A percentile compares a stretch with the other conserved stretches of the same genome.
phyloP scores from a whole-genome alignment of 2,113 vertebrate species.

The Phaetusa simplex region DNA sequence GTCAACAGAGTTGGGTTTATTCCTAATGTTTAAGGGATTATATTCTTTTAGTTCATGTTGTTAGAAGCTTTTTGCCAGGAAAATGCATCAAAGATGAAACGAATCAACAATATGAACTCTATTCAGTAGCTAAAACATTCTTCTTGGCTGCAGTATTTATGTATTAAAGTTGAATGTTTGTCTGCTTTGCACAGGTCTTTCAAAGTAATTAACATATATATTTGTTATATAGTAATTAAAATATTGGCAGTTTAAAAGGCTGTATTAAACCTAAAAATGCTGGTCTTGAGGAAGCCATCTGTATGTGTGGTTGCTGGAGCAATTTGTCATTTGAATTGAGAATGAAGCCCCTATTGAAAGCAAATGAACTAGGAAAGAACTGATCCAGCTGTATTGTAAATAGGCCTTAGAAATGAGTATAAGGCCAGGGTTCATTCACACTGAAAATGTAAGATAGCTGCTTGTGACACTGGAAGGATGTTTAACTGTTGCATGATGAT shows the following conservation, averaged over 20 bases:
- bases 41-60: slow-evolving; percentile 4
- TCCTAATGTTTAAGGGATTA: slow-evolving; percentile 41
- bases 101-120: neutral
- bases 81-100: neutral
- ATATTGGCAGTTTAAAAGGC: neutral
- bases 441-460: neutral
- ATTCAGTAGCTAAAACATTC: neutral
- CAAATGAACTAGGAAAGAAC: slow-evolving; percentile 5
- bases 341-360: neutral
- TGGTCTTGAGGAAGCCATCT: neutral
- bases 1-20: slow-evolving; percentile 29
- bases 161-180: neutral
- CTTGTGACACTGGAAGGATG: neutral
- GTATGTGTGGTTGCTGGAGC: neutral
- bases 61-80: slow-evolving; percentile 17
- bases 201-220: neutral
- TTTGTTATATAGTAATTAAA: neutral
- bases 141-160: neutral
- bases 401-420: neutral
- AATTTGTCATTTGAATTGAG: neutral
- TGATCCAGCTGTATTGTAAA: neutral
- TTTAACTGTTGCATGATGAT: neutral
- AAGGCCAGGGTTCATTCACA: neutral
- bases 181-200: neutral
- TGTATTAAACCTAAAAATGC: neutral